A percentile compares a stretch with the other conserved stretches of the same genome.
These are phyloP conservation scores for Leistus spinibarbis DNA, from an alignment of 2,888 invertebrate species.

Conservation along the genomic window DNA sequence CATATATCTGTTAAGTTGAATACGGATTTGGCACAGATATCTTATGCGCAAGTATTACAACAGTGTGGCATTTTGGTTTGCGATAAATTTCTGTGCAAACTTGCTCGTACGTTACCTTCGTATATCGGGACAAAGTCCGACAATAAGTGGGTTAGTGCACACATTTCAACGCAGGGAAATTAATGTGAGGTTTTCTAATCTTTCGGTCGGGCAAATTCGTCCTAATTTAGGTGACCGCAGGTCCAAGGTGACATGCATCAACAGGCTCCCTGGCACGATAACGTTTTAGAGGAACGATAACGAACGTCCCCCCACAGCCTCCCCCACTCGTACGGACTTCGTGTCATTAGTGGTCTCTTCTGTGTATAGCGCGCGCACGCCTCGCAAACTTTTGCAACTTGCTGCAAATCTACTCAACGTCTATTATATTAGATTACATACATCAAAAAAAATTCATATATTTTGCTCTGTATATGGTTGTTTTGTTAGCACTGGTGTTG, in stretches of 20 bases:
- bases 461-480: too few species aligned
- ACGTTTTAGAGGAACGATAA: slow-evolving; percentile 4
- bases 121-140: not conserved
- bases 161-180: not conserved
- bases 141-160: not conserved
- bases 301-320: not conserved
- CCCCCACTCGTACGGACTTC: not conserved
- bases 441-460: not conserved
- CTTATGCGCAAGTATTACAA: not conserved
- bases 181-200: slow-evolving; percentile 11
- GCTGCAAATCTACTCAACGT: not conserved
- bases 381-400: not conserved
- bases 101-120: not conserved
- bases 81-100: not conserved
- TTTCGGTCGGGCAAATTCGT: slow-evolving; percentile 12
- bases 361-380: not conserved
- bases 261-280: not conserved
- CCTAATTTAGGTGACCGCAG: slow-evolving; percentile 16
- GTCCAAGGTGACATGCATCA: slow-evolving; percentile 14
- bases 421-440: not conserved
- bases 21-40: not conserved
- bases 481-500: too few species aligned
- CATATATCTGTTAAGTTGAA: not conserved
- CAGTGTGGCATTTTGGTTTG: slow-evolving; percentile 7
- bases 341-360: slow-evolving; percentile 11